phyloP scores from a whole-genome alignment of 2,888 invertebrate species.

The Cantharis flavilabris region DNA sequence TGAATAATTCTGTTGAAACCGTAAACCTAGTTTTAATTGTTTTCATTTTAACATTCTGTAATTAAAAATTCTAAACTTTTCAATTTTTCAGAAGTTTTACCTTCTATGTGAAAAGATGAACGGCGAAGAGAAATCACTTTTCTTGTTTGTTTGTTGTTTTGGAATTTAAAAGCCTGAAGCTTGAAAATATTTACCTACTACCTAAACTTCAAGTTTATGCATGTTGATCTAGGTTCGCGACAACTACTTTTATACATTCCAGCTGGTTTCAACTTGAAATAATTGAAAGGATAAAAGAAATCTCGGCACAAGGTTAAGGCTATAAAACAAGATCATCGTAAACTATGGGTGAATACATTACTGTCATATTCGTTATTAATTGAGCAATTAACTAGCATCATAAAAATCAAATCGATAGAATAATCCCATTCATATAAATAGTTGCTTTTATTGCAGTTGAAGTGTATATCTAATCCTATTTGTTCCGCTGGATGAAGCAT shows the following conservation, averaged over 20 bases:
- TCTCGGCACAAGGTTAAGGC: neutral
- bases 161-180: too few species aligned
- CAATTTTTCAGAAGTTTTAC: neutral
- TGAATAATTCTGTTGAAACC: neutral
- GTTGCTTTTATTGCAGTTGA: neutral
- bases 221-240: neutral
- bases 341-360: neutral
- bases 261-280: too few species aligned
- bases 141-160: too few species aligned
- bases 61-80: neutral
- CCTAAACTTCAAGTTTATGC: too few species aligned
- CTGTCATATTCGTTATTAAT: neutral
- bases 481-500: neutral
- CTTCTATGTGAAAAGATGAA: too few species aligned
- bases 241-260: neutral
- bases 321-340: neutral
- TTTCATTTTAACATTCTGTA: neutral
- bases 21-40: neutral
- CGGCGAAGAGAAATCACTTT: too few species aligned
- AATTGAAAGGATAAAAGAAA: neutral
- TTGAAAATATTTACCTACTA: neutral
- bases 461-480: neutral
- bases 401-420: neutral
- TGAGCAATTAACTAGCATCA: neutral
- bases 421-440: neutral